phyloP scores from a whole-genome alignment of 2,113 vertebrate genomes.

The Monopterus albus region DNA sequence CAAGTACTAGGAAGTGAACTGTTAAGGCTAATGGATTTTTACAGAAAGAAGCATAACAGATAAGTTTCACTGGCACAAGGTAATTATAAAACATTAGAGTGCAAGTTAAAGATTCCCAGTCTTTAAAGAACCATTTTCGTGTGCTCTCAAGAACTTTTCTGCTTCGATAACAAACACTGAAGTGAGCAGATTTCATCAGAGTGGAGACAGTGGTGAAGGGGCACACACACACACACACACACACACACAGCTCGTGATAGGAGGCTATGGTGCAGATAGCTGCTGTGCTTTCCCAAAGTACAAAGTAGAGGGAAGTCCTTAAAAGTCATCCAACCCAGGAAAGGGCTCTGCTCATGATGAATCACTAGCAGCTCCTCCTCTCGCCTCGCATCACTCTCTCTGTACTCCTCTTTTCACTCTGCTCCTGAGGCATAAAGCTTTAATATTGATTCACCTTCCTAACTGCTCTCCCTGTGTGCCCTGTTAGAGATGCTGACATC shows the following conservation, averaged over 20 bases:
- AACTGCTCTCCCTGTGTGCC: slow-evolving; percentile 56
- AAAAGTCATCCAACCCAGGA: slow-evolving; percentile 47
- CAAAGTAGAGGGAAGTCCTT: slow-evolving; percentile 52
- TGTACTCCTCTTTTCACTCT: slow-evolving; percentile 32
- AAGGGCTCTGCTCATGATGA: slow-evolving; percentile 55
- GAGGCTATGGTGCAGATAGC: slow-evolving; percentile 33
- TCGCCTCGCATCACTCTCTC: slow-evolving; percentile 21
- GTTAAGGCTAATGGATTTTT: slow-evolving; percentile 41
- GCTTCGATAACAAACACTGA: slow-evolving; percentile 54
- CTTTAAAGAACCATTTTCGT: slow-evolving; percentile 46
- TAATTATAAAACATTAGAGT: slow-evolving; percentile 47
- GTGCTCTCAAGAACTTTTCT: slow-evolving; percentile 38
- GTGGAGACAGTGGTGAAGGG: background rate
- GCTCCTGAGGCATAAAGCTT: slow-evolving; percentile 46
- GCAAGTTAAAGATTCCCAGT: slow-evolving; percentile 3
- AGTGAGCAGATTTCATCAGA: slow-evolving; percentile 54
- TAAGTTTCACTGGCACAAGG: slow-evolving; percentile 31
- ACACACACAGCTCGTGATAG: background rate
- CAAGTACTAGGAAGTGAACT: slow-evolving; percentile 33
- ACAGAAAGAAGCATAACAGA: slow-evolving; percentile 24
- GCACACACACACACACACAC: background rate
- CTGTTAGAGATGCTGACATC: slow-evolving; percentile 54
- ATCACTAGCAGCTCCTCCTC: slow-evolving; percentile 38
- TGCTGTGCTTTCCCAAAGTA: slow-evolving; percentile 38
- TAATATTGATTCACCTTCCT: slow-evolving; percentile 67